Evolutionary conservation across 2,797 vertebrate genomes (phyloP).

Genomic region (Ataeniobius toweri): DNA sequence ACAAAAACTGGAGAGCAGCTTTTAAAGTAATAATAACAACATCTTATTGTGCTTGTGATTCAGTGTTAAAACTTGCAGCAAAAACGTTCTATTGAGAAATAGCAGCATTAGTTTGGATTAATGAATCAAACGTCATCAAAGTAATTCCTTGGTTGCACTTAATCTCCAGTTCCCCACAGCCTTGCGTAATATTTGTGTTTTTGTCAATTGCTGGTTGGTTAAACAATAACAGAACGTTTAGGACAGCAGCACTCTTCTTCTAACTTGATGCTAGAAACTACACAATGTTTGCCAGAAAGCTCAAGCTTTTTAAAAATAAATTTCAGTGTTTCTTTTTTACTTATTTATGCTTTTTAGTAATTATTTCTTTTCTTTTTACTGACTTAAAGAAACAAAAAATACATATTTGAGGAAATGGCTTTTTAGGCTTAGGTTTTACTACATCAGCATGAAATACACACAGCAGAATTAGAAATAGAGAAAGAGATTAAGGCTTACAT

Average conservation of each 20-base stretch:
- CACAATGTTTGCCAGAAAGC: constrained; percentile 38
- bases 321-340: background rate
- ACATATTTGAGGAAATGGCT: constrained; percentile 43
- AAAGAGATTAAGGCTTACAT: constrained; percentile 64
- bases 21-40: constrained; percentile 20
- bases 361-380: constrained; percentile 2
- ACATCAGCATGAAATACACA: constrained; percentile 71
- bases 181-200: background rate
- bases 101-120: constrained; percentile 6
- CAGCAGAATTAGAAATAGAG: constrained; percentile 41
- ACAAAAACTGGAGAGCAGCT: background rate
- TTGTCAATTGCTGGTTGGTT: constrained; percentile 43
- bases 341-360: constrained; percentile 4
- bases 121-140: constrained; percentile 7
- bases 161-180: constrained; percentile 1
- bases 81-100: background rate
- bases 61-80: constrained; percentile 13
- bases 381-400: constrained; percentile 8
- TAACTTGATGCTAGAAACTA: constrained; percentile 22
- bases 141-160: background rate
- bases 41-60: background rate
- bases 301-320: background rate
- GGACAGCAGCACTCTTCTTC: constrained; percentile 20
- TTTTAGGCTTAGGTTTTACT: constrained; percentile 60
- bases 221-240: constrained; percentile 55